Conservation (phyloP, 2,888 invertebrate species). For the Sthenelais limicola region DNA sequence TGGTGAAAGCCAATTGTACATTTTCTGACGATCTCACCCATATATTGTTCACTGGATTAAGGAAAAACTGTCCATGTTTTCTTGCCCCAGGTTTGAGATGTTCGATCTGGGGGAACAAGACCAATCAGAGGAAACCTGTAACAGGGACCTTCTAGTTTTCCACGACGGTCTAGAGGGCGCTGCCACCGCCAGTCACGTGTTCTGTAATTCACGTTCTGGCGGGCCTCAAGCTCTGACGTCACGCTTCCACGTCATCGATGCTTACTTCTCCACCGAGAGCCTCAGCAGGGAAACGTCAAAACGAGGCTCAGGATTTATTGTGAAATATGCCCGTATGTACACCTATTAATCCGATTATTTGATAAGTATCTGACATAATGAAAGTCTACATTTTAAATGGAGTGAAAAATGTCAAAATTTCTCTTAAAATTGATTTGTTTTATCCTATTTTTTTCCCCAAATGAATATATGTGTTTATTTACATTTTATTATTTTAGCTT, state of each 20-base stretch:
- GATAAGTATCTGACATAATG: too few relatives aligned
- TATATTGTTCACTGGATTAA: neutral
- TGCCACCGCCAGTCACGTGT: neutral
- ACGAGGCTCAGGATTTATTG: neutral
- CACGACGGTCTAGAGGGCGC: neutral
- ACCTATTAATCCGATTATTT: too few relatives aligned
- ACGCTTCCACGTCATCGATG: neutral
- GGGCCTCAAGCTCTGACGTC: neutral
- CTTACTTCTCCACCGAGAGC: slow-evolving; percentile 14
- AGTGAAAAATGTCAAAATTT: too few relatives aligned
- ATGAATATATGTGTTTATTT: too few relatives aligned
- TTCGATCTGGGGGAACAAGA: slow-evolving; percentile 17
- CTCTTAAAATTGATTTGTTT: too few relatives aligned
- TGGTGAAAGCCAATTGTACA: too few relatives aligned
- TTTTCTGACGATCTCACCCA: neutral
- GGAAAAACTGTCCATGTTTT: neutral
- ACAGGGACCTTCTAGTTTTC: slow-evolving; percentile 7
- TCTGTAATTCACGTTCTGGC: slow-evolving; percentile 3
- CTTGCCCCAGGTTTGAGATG: slow-evolving; percentile 1
- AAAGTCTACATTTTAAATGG: too few relatives aligned
- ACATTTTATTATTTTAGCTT: too few relatives aligned
- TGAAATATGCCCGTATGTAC: slow-evolving; percentile 1
- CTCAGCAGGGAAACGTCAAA: slow-evolving; percentile 8
- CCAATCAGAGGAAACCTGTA: slow-evolving; percentile 11
- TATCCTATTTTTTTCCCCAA: too few relatives aligned